Percentiles rank a stretch among this genome's conserved stretches.
phyloP scores from a whole-genome alignment of 2,888 invertebrate species.

The Ferrisia virgata region DNA sequence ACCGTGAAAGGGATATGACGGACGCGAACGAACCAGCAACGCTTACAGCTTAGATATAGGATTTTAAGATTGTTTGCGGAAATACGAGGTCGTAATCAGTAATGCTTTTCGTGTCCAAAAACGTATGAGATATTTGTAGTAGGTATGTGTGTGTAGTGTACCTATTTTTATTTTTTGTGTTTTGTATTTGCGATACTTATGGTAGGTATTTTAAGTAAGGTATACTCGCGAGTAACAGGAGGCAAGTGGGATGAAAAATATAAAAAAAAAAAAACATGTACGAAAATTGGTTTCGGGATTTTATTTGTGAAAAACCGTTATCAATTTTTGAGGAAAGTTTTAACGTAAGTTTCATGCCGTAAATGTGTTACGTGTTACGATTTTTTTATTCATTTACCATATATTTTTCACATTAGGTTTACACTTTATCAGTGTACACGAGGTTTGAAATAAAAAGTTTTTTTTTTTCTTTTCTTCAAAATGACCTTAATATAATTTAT shows the following conservation, averaged over 20 bases:
- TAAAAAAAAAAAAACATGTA: neutral
- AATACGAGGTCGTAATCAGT: neutral
- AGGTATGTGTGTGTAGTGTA: neutral
- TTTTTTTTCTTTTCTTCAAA: neutral
- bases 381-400: conserved; percentile 25
- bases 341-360: conserved; percentile 19
- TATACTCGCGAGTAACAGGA: neutral
- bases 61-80: neutral
- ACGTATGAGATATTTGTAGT: neutral
- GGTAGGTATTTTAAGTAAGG: neutral
- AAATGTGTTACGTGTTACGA: conserved; percentile 18
- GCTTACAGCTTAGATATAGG: neutral
- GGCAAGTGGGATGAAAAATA: neutral
- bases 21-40: neutral
- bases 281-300: neutral
- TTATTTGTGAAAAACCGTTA: neutral
- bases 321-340: conserved; percentile 26
- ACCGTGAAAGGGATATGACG: neutral
- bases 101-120: neutral
- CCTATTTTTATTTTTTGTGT: neutral
- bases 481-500: conserved; percentile 28
- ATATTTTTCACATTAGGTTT: conserved; percentile 3
- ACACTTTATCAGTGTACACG: neutral
- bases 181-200: neutral
- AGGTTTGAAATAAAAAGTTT: conserved; percentile 16